phyloP scores from a whole-genome alignment of 2,797 vertebrate genomes.

The Yasuhikotakia modesta region DNA sequence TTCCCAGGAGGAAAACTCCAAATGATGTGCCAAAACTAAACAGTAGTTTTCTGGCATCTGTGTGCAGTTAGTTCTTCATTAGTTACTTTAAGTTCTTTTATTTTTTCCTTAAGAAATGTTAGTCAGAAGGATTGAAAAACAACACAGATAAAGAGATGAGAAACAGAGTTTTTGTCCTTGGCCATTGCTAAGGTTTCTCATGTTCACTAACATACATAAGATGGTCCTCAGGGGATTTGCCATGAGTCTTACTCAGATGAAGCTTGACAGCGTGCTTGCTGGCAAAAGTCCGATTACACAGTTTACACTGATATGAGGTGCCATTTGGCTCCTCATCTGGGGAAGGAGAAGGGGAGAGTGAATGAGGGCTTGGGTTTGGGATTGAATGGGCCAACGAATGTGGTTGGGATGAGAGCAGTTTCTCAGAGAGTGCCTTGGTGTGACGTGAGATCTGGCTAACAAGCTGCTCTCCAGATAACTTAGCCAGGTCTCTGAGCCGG shows the following conservation, averaged over 20 bases:
- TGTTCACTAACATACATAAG: conserved; percentile 95
- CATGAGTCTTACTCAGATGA: conserved; percentile 98
- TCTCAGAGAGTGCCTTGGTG: conserved; percentile 93
- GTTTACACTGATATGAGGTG: conserved; percentile 93
- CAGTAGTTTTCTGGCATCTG: conserved; percentile 92
- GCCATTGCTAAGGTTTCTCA: conserved; percentile 93
- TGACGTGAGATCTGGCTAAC: conserved; percentile 90
- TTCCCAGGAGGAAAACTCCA: conserved; percentile 70
- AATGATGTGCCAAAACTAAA: conserved; percentile 90
- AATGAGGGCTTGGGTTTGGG: conserved; percentile 67
- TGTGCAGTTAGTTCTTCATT: conserved; percentile 82
- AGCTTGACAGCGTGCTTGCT: conserved; percentile 99
- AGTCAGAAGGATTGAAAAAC: conserved; percentile 75
- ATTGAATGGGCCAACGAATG: conserved; percentile 76
- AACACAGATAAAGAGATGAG: conserved; percentile 59
- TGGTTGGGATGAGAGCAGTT: conserved; percentile 83
- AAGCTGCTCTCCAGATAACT: conserved; percentile 93
- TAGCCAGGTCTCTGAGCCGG: conserved; percentile 94
- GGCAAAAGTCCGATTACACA: conserved; percentile 99
- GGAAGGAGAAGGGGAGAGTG: conserved; percentile 78
- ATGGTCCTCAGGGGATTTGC: conserved; percentile 98
- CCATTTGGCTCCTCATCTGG: conserved; percentile 88
- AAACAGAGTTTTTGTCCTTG: conserved; percentile 68
- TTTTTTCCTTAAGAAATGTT: conserved; percentile 68
- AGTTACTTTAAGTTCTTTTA: conserved; percentile 65